A percentile compares a stretch with the other conserved stretches of the same genome.
These are phyloP conservation scores for Chloebia gouldiae DNA, from an alignment of 2,113 vertebrate species.

Conservation along the genomic window DNA sequence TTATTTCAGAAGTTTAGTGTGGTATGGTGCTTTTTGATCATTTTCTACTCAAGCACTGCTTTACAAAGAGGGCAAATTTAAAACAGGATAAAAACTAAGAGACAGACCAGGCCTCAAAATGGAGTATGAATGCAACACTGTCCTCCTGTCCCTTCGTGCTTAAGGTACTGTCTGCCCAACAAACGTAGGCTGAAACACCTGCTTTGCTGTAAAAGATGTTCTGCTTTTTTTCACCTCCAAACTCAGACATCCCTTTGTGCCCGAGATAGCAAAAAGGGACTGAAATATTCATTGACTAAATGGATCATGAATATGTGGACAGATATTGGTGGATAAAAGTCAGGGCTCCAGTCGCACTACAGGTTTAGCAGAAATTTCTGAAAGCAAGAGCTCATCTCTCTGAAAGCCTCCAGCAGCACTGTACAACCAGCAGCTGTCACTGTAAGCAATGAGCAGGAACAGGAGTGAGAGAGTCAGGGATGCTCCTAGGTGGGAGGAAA, in stretches of 20 bases:
- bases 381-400: neutral
- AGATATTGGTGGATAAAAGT: neutral
- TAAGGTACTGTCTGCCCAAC: neutral
- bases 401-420: neutral
- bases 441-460: neutral
- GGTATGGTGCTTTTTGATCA: neutral
- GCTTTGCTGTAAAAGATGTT: neutral
- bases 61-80: neutral
- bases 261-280: neutral
- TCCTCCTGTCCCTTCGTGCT: neutral
- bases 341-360: neutral
- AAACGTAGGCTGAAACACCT: neutral
- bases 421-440: slow-evolving; percentile 51
- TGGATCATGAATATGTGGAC: neutral
- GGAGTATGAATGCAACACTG: neutral
- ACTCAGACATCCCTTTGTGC: neutral
- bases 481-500: neutral
- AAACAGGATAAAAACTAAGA: neutral
- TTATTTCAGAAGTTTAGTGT: neutral
- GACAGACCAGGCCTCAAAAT: neutral
- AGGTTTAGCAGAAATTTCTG: neutral
- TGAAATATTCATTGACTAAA: neutral
- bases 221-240: neutral
- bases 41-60: neutral
- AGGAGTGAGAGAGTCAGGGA: neutral